Base-by-base conservation (phyloP, 2,888 invertebrate genomes). In the Muscina levida region DNA sequence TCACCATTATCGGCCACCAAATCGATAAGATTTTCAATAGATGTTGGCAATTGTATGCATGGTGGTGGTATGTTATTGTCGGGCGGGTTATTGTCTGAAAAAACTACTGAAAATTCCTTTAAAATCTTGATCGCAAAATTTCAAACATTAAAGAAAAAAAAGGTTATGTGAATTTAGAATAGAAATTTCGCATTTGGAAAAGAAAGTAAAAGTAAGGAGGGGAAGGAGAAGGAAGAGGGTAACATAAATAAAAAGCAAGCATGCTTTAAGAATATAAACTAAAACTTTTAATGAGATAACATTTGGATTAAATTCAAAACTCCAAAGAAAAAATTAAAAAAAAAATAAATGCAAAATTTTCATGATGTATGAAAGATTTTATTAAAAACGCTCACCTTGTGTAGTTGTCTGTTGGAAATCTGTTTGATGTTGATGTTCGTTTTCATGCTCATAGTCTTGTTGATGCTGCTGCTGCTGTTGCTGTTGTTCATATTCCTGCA, bases 1-100 rank as follows among this genome's bases (percentile, higher is more conserved):
- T 93, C 93, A 87, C 93, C 93, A 91, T 92, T 92, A 91, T 91
- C 90, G 89, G 93, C 93, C 88, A 93, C 93, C 89, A 90, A 88
- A 89, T 93, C 93, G 89, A 91, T 91, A 88, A 93, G 92, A 87
- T 92, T 92, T 85, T 91, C 91, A 89, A 91, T 87, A 91, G 92
- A 88, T 87, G 90, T 89, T 89, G 91, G 90, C 88, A 90, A 88
- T 86, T 88, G 87, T 87, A 90, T 86, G 81, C 79, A 82, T 73
- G 75, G 77, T 31, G 31, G 31, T 31, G 31, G 31, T 31, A 31
- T 31, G 85, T 87, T 82, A 85, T 83, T 84, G 85, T 85, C 85
- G 74, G 72, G 74, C 59, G 81, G 81, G 84, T 86, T 86, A 85
- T 86, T 87, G 89, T 89, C 90, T 90, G 91, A 91, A 91, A 91